These are phyloP conservation scores for Himalopsyche kuldschensis DNA, from an alignment of 2,888 invertebrate genomes.

Conservation along the genomic window DNA sequence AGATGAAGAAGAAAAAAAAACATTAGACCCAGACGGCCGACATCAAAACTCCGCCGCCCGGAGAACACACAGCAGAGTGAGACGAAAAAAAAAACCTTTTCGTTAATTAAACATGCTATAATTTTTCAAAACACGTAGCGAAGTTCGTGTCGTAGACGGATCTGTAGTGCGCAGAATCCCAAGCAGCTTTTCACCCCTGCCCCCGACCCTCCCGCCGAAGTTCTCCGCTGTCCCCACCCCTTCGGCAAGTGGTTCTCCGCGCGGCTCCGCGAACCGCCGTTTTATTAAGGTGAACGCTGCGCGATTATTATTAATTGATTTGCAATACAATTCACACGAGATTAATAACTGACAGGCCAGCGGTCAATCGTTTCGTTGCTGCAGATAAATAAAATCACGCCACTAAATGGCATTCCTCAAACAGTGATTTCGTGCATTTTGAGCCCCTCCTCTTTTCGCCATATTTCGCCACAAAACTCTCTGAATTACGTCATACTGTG, in stretches of 20 bases:
- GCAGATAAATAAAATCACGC: no score
- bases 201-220: neutral
- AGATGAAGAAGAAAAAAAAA: neutral
- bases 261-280: neutral
- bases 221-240: neutral
- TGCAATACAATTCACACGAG: no score
- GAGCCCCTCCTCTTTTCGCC: no score
- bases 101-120: neutral
- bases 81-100: neutral
- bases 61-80: neutral
- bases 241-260: neutral
- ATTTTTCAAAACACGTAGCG: neutral
- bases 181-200: neutral
- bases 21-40: neutral
- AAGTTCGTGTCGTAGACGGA: neutral
- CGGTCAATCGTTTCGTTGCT: no score
- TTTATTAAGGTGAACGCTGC: neutral
- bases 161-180: neutral
- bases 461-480: no score
- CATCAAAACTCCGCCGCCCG: neutral
- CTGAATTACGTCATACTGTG: no score
- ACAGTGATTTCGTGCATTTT: no score
- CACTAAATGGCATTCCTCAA: no score
- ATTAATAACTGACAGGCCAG: no score
- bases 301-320: no score